A percentile compares a stretch with the other conserved stretches of the same genome.
These are phyloP conservation scores for Achroia grisella DNA, from an alignment of 1,140 invertebrate species.

Conservation along the genomic window DNA sequence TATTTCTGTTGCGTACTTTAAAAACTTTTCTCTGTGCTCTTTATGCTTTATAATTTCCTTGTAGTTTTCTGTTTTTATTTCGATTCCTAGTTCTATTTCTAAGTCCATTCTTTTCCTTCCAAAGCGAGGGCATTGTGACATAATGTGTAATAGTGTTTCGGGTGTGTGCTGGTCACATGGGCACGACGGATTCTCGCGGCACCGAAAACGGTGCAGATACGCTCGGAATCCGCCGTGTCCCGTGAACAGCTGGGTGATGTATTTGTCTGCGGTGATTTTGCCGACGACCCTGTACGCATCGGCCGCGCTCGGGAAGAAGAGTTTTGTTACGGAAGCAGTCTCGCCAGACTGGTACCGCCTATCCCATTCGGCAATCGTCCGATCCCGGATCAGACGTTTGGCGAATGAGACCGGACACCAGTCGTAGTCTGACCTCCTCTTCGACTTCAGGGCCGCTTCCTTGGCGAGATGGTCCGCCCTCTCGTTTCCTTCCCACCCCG, in stretches of 20 bases:
- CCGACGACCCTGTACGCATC: not conserved
- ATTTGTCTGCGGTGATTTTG: not conserved
- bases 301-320: not conserved
- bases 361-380: constrained; percentile 3
- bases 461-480: constrained; percentile 1
- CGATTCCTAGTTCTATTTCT: not conserved
- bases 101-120: not conserved
- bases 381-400: not conserved
- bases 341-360: not conserved
- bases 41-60: not conserved
- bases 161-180: not conserved
- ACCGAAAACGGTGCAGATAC: constrained; percentile 1
- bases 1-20: not conserved
- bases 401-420: constrained; percentile 2
- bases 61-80: not conserved
- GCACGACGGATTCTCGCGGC: not conserved
- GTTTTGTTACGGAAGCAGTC: not conserved
- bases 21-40: not conserved
- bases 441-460: not conserved
- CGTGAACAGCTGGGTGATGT: not conserved
- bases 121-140: not conserved
- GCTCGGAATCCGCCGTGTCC: constrained; percentile 2
- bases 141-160: not conserved
- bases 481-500: not conserved
- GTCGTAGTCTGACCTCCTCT: constrained; percentile 1